A percentile compares a stretch with the other conserved stretches of the same genome.
These are phyloP conservation scores for Gonocerus acuteangulatus DNA, from an alignment of 2,888 invertebrate species.

Conservation along the genomic window DNA sequence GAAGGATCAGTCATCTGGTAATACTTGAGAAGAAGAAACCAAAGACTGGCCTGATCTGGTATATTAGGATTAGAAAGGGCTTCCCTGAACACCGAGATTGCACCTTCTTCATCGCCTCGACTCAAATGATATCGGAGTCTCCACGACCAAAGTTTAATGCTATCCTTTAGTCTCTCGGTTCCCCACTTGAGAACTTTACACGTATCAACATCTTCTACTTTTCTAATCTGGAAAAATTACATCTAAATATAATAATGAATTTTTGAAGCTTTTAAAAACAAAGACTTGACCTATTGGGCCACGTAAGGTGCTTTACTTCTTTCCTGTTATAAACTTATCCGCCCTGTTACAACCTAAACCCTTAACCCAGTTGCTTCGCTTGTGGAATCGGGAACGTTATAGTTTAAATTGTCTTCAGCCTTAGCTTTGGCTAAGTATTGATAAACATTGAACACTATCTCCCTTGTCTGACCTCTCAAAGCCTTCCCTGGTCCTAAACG, in stretches of 20 bases:
- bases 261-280: no score
- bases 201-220: slow-evolving; percentile 7
- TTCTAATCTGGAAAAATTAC: background rate
- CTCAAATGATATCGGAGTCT: slow-evolving; percentile 47
- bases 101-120: slow-evolving; percentile 44
- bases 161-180: slow-evolving; percentile 45
- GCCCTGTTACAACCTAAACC: no score
- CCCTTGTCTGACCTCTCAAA: no score
- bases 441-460: no score
- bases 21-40: slow-evolving; percentile 43
- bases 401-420: no score
- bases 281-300: background rate
- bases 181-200: slow-evolving; percentile 42
- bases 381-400: no score
- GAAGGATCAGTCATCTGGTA: background rate
- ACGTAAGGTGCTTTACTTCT: no score
- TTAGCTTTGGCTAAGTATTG: no score
- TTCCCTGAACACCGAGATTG: slow-evolving; percentile 43
- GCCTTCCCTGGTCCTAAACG: no score
- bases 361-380: no score
- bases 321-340: no score
- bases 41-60: slow-evolving; percentile 44
- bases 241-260: background rate
- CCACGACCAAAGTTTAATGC: slow-evolving; percentile 49
- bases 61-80: slow-evolving; percentile 37